Evolutionary conservation across 1,140 invertebrate genomes (phyloP), one percentile per base, ranked within the genome.

Genomic region (Bombus haemorrhoidalis): DNA sequence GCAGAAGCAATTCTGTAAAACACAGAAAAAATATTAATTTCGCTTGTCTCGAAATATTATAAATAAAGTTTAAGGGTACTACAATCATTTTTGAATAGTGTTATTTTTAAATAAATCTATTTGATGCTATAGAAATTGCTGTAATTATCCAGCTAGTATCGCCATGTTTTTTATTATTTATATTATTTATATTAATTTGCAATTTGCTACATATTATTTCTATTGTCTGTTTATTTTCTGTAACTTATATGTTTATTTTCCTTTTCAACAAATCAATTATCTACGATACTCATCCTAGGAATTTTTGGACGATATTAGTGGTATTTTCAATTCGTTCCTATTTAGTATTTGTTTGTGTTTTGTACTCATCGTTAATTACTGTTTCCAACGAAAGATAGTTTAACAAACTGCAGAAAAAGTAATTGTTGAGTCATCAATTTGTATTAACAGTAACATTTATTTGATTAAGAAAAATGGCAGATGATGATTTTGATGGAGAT

Each of bases 401-500:
- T 53, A 53, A 53, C 18, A 53, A 53, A 53, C 5, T 34, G 18
- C 9, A 32, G 0, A 10, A 25, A 3, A 22, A 22, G 8, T 3
- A 37, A 25, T 37, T 37, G 22, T 37, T 37, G 22, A 68, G 4
- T 37, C 12, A n/a, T 53, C 12, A n/a, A 1, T n/a, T 62, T 62
- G 28, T 62, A n/a, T n/a, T 28, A n/a, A 13, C 1, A 28, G 1
- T 32, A 39, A n/a, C 22, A 34, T 39, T 47, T 43, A 15, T 39
- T 75, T n/a, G 37, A 64, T 32, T 68, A 39, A 8, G 2, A 39
- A 34, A 53, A 81, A 98, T 97, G 97, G 97, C 97, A 87, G 97
- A 97, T 86, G 97, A 97, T 89, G 97, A 97, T 92, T 97, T 96
- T 90, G 97, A 97, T 87, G 96, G 96, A 79, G 97, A 97, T 87